Base-by-base conservation (phyloP, 2,888 invertebrate species). In the Cheilosia vulpina region DNA sequence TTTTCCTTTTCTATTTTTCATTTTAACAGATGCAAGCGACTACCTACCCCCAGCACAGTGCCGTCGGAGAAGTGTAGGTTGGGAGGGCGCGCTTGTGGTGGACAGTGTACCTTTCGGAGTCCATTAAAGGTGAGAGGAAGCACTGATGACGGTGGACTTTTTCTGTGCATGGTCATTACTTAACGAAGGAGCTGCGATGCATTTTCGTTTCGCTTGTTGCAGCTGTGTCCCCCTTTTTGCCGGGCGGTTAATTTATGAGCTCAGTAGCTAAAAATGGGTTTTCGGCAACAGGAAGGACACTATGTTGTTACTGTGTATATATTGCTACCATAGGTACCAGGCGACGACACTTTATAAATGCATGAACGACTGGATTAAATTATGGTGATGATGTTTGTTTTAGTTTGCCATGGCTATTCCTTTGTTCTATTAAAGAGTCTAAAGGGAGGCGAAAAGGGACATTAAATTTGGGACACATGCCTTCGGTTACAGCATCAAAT, bases 151-250 rank as follows among this genome's bases (percentile, higher is more conserved):
- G 43, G 63, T 75, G 71, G 76, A 80, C 41, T 72, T 71, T 80
- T 81, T 55, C 77, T 68, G 62, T 71, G 80, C 76, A 80, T 81
- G 81, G 85, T 81, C 85, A 85, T 85, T 85, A 85, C 85, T 85
- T 85, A 85, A 85, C 76, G 85, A 77, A 81, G 85, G 81, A 85
- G 53, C 76, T 81, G 85, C 75, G 81, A 91, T 90, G 91, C 90
- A 90, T 90, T 90, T 91, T 90, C 90, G 89, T 91, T 90, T 89
- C 89, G 90, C 90, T 88, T 89, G 88, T 87, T 89, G 89, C 90
- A 90, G 91, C 91, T 90, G 91, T 88, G 91, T 84, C 89, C 87
- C 52, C 27, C 47, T 71, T 76, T 62, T 73, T 58, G 47, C 17
- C 15, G 6, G 34, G 73, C 47, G 81, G 85, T 85, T 81, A 85